phyloP scores from a whole-genome alignment of 2,113 vertebrate species.

The Pteropus alecto region DNA sequence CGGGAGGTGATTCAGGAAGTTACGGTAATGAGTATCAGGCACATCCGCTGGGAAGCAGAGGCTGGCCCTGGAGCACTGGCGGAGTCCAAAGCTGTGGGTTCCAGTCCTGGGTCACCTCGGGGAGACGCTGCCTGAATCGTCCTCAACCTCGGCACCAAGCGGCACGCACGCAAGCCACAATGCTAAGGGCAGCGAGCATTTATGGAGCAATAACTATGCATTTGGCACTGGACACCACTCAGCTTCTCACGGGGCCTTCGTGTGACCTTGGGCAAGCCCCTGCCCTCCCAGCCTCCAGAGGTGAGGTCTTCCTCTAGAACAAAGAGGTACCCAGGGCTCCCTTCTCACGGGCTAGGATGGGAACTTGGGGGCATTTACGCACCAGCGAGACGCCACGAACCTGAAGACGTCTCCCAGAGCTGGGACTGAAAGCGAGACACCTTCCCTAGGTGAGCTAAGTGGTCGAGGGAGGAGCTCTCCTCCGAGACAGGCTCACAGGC shows the following conservation, averaged over 20 bases:
- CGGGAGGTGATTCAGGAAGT: neutral
- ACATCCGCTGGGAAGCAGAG: neutral
- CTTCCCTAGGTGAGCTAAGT: neutral
- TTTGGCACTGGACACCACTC: neutral
- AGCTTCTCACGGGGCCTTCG: fast-evolving
- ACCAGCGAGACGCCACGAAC: fast-evolving
- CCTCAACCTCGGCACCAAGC: too few species aligned
- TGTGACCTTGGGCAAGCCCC: neutral
- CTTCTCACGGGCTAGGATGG: neutral
- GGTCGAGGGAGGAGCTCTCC: neutral
- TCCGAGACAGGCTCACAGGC: neutral
- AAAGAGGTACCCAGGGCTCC: fast-evolving
- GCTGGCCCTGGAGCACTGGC: fast-evolving
- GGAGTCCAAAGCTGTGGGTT: neutral
- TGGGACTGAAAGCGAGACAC: neutral
- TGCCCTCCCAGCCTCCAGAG: neutral
- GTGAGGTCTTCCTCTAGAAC: neutral
- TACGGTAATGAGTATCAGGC: neutral
- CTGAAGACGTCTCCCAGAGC: neutral
- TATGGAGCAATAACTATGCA: neutral
- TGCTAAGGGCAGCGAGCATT: fast-evolving
- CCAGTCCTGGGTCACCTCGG: neutral
- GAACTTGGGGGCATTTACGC: neutral
- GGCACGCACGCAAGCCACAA: fast-evolving
- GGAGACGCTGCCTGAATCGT: neutral